phyloP scores from a whole-genome alignment of 2,113 vertebrate genomes.

The Corythoichthys haematopterus region DNA sequence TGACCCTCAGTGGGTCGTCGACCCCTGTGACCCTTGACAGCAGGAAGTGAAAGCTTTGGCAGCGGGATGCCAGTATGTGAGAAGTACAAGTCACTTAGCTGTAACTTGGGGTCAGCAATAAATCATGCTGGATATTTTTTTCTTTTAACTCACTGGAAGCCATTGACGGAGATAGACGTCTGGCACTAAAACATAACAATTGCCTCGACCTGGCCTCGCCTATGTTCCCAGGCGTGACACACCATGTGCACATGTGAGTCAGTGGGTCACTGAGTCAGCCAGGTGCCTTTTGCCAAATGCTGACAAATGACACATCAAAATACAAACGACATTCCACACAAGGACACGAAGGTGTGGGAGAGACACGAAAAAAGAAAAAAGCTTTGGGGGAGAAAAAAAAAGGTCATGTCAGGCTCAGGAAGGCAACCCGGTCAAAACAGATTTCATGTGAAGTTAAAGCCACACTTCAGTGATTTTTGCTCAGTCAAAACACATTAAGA shows the following conservation, averaged over 20 bases:
- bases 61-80: conserved; percentile 52
- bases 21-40: conserved; percentile 58
- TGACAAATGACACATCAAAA: conserved; percentile 6
- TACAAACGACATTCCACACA: conserved; percentile 4
- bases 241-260: conserved; percentile 38
- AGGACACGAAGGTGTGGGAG: not conserved
- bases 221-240: conserved; percentile 15
- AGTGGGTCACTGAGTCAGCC: conserved; percentile 42
- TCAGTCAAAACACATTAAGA: conserved; percentile 34
- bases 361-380: not conserved
- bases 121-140: not conserved
- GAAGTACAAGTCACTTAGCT: conserved; percentile 34
- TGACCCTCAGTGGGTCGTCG: conserved; percentile 53
- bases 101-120: not conserved
- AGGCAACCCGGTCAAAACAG: conserved; percentile 2
- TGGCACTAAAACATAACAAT: too few species aligned
- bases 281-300: conserved; percentile 20
- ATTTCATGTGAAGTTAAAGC: conserved; percentile 11
- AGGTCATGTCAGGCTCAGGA: not conserved
- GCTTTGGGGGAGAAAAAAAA: not conserved
- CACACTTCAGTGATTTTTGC: conserved; percentile 12
- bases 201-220: conserved; percentile 1
- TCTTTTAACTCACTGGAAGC: too few species aligned
- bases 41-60: conserved; percentile 59
- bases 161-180: not conserved